These are phyloP conservation scores for Chrosomus eos DNA, from an alignment of 2,797 vertebrate genomes.

Conservation along the genomic window DNA sequence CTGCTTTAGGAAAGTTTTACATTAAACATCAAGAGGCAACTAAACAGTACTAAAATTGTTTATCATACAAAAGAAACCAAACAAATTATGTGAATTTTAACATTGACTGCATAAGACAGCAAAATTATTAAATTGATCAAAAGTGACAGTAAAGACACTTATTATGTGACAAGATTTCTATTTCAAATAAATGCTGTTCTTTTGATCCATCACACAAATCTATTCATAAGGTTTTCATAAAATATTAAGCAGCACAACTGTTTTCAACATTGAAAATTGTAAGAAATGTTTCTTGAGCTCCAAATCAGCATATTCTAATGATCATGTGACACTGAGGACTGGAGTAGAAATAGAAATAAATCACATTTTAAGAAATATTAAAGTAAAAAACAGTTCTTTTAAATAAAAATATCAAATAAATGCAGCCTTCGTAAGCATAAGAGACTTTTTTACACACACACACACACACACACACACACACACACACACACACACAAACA, in stretches of 20 bases:
- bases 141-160: background rate
- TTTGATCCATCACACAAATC: background rate
- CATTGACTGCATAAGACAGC: background rate
- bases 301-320: background rate
- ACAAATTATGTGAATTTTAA: background rate
- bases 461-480: too few species aligned
- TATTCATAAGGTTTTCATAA: background rate
- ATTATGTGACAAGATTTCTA: background rate
- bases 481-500: too few species aligned
- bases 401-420: background rate
- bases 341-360: background rate
- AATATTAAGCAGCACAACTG: too few species aligned
- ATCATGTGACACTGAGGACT: background rate
- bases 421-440: background rate
- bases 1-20: conserved; percentile 15
- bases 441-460: background rate
- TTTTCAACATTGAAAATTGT: too few species aligned
- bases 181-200: background rate
- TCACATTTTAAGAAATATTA: background rate
- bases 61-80: background rate
- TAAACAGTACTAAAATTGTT: background rate
- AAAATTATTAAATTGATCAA: background rate
- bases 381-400: background rate
- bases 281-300: background rate
- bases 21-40: background rate